Base-by-base conservation (phyloP, 2,113 vertebrate species). In the Rhabdomys dilectus region DNA sequence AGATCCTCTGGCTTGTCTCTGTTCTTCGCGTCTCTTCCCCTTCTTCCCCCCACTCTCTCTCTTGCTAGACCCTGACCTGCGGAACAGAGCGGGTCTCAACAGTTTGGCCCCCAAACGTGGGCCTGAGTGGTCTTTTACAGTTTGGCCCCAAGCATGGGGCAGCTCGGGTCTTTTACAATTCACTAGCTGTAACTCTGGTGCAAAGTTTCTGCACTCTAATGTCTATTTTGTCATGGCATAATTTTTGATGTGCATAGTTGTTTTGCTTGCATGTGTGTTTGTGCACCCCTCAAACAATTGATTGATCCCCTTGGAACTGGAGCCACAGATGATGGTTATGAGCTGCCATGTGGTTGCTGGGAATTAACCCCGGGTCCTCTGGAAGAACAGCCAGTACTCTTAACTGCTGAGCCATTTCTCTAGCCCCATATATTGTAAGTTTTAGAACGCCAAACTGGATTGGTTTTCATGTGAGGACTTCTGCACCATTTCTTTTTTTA, bases 381-480 rank as follows among this genome's bases (percentile, higher is more conserved):
- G 77, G 29, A 80, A 80, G 31, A 36, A 16, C 77, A 80, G 17
- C 51, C 31, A 36, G 31, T 56, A 17, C 78, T 81, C 51, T 58
- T n/a, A 58, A 80, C 51, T 24, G 34, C 53, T n/a, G 78, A 81
- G 34, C 29, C 45, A 78, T 78, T 5, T 51, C 6, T 81, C 78
- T 19, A 56, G 51, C 34, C 34, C 51, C 36, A 62, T 42, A 62
- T 84, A 82, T 84, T 81, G 7, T 96, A 77, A 88, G 85, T 73
- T 95, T 39, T 51, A 78, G 26, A n/a, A 21, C 76, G 11, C 26
- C n/a, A 93, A 81, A 66, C 24, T 88, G 51, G 51, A 72, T 66
- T 94, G 48, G 66, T 92, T 93, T 88, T 95, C 76, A 81, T 24
- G 4, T 42, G 68, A 95, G 4, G 6, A 2, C 78, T 96, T 95